Base-by-base conservation (phyloP, 2,888 invertebrate genomes). In the Drymonia ruficornis region DNA sequence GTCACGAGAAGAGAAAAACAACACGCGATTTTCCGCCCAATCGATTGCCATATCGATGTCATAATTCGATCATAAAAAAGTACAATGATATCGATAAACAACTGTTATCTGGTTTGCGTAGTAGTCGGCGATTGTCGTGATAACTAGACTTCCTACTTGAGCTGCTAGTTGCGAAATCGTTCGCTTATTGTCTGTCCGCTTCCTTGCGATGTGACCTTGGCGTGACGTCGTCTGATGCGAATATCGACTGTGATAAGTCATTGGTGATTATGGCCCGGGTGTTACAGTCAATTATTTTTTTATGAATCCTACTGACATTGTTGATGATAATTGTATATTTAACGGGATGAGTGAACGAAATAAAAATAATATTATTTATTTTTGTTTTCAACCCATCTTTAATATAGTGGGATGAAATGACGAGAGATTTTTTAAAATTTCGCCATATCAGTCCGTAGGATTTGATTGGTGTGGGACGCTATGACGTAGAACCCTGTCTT, bases 71-170 rank as follows among this genome's bases (percentile, higher is more conserved):
- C 45, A 47, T 49, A 56, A 42, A 19, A 43, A 56, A 52, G 47
- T 44, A 36, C 16, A 48, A 55, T 55, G 18, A 29, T 55, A 47
- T 57, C 46, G 46, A 56, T 63, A 53, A 56, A 46, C 18, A 36
- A 53, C 54, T 56, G 16, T 38, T 63, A 56, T 56, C 50, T 44
- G 55, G 46, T 63, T 70, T 64, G 67, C 34, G 8, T 45, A 47
- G 47, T 48, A 58, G 58, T 65, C 63, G 53, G 46, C 56, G 67
- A 71, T 77, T 76, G 64, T 67, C 68, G 61, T 74, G 79, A 81
- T 83, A 83, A 83, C 78, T 70, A 72, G 68, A 83, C 85, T 89
- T 90, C 89, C 87, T 87, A 71, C 78, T 83, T 75, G 61, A 58
- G 60, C 71, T 76, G 72, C 79, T 79, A 63, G 72, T 84, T 82